These are phyloP conservation scores for Ichneumon xanthorius DNA, from an alignment of 2,888 invertebrate genomes.

Conservation along the genomic window DNA sequence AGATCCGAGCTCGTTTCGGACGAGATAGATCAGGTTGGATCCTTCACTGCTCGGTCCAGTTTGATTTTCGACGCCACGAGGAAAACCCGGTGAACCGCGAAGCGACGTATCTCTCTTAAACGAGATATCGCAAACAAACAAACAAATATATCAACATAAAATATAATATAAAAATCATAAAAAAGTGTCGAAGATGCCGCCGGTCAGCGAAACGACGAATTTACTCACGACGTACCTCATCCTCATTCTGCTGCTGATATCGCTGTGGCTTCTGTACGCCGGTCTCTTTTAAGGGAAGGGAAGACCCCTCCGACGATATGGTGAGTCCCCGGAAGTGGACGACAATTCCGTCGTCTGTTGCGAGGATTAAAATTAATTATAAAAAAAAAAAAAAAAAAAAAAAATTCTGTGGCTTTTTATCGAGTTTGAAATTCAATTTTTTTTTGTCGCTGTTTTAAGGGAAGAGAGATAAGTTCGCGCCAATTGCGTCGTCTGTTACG, in stretches of 20 bases:
- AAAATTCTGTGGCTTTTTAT: no score
- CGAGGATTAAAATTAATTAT: not conserved
- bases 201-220: slow-evolving; percentile 87
- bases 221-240: slow-evolving; percentile 90
- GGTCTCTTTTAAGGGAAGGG: slow-evolving; percentile 84
- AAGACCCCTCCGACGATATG: slow-evolving; percentile 40
- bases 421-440: no score
- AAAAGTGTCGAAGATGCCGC: slow-evolving; percentile 73
- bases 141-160: not conserved
- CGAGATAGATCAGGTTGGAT: slow-evolving; percentile 27
- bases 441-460: no score
- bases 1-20: slow-evolving; percentile 57
- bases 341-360: not conserved
- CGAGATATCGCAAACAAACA: not conserved
- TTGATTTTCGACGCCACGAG: slow-evolving; percentile 47
- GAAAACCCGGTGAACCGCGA: slow-evolving; percentile 29
- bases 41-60: slow-evolving; percentile 56
- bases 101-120: not conserved
- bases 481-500: no score
- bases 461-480: no score
- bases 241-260: slow-evolving; percentile 88
- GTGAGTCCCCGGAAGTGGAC: slow-evolving; percentile 42
- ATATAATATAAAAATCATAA: slow-evolving; percentile 11
- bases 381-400: no score
- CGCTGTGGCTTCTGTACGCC: slow-evolving; percentile 90